A percentile compares a stretch with the other conserved stretches of the same genome.
phyloP scores from a whole-genome alignment of 2,113 vertebrate species.

The Megaceryle torquata region DNA sequence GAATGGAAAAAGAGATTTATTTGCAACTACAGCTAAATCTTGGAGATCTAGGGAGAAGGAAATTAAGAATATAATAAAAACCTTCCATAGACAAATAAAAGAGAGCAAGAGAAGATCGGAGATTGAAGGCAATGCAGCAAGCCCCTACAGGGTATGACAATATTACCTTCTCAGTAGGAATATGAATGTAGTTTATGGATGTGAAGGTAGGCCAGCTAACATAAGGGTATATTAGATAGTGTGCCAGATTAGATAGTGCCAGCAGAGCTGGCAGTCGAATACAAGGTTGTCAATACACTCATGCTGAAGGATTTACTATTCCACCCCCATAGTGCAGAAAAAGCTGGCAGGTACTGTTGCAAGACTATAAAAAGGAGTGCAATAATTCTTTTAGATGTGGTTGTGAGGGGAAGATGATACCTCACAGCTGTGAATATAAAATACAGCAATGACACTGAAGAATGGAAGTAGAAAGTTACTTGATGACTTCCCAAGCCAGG shows the following conservation, averaged over 20 bases:
- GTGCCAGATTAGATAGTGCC: neutral
- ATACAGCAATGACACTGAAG: neutral
- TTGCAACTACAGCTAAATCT: neutral
- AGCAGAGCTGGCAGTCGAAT: neutral
- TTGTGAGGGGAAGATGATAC: neutral
- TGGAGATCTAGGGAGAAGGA: neutral
- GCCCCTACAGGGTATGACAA: neutral
- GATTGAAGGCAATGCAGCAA: neutral
- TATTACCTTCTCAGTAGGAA: neutral
- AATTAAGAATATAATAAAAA: neutral
- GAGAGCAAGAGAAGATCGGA: neutral
- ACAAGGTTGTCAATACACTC: neutral
- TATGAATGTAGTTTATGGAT: neutral
- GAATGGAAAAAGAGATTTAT: neutral
- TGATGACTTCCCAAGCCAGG: no score
- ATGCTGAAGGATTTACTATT: neutral
- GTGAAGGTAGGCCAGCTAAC: neutral
- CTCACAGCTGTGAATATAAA: neutral
- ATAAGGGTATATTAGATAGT: neutral
- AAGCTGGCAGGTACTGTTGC: fast-evolving
- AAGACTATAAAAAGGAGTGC: neutral
- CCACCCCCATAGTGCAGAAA: neutral
- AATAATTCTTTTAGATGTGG: neutral
- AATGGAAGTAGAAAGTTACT: neutral
- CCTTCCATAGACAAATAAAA: neutral